Base-by-base conservation (phyloP, 1,140 invertebrate species). In the Microvelia longipes region DNA sequence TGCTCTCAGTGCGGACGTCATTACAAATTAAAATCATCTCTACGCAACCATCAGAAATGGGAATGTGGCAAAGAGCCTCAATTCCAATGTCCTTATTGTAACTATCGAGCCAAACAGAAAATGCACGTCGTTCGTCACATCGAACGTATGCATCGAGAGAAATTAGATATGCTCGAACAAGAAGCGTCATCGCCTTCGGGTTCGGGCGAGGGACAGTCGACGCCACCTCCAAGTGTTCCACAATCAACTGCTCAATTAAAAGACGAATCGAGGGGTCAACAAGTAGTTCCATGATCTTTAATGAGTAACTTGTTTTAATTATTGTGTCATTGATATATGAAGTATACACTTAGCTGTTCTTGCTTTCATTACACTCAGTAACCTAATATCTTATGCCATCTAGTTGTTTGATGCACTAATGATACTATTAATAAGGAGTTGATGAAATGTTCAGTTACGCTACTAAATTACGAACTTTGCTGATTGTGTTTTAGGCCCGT, bases 1-100 rank as follows among this genome's bases (percentile, higher is more conserved):
- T 91, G 88, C 78, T 83, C 87, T 19, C 87, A 89, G 73, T 92
- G 90, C 79, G 90, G 89, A 66, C 83, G 90, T 63, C 85, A 89
- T 66, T 92, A 92, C 80, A 92, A 92, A 77, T 82, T 92, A 65
- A 91, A 91, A 79, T 91, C 89, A 71, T 91, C 89, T 74, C 81
- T 92, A 76, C 82, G 90, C 27, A 92, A 91, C 77, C 90, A 92
- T 77, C 89, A 91, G 80, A 91, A 92, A 78, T 92, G 90, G 90
- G 90, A 92, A 78, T 92, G 90, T 78, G 89, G 88, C 73, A 90
- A 90, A 79, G 89, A 91, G 78, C 89, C 89, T 0, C 88, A 90
- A 77, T 91, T 91, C 77, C 87, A 88, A 75, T 91, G 90, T 79
- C 88, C 88, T 2, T 89, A 89, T 79, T 91, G 90, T 78, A 87